A percentile compares a stretch with the other conserved stretches of the same genome.
Conservation (phyloP, 1,140 invertebrate genomes). For the Anoplophora glabripennis region DNA sequence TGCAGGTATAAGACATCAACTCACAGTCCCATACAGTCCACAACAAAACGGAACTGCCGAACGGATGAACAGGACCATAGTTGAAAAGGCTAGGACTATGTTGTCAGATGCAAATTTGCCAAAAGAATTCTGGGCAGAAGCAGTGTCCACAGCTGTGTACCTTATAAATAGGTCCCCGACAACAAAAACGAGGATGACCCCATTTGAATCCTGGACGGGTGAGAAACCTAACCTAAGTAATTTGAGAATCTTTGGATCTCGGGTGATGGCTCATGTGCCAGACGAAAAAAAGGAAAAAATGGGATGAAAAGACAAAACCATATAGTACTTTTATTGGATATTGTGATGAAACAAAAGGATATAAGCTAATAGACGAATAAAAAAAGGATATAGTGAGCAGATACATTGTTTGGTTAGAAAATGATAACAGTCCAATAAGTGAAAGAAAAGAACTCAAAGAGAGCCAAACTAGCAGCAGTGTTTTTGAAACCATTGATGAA, state of each 20-base stretch:
- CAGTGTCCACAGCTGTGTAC: slow-evolving; percentile 11
- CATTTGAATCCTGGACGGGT: slow-evolving; percentile 18
- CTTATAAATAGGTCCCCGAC: background rate
- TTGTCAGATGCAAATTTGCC: slow-evolving; percentile 36
- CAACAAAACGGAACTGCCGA: slow-evolving; percentile 50
- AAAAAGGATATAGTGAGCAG: too few species aligned
- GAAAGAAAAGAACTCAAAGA: too few species aligned
- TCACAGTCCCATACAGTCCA: slow-evolving; percentile 43
- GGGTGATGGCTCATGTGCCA: slow-evolving; percentile 32
- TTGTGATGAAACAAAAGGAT: too few species aligned
- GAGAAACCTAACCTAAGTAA: slow-evolving; percentile 33
- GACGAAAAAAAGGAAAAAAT: slow-evolving; percentile 29
- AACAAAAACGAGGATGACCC: background rate
- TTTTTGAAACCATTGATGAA: too few species aligned
- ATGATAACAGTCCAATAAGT: too few species aligned
- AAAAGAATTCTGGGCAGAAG: slow-evolving; percentile 47
- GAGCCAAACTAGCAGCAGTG: too few species aligned
- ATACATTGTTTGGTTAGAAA: too few species aligned
- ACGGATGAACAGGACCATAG: slow-evolving; percentile 43
- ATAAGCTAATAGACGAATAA: too few species aligned
- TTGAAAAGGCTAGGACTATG: slow-evolving; percentile 43
- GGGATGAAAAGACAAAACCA: slow-evolving; percentile 23
- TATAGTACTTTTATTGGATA: too few species aligned
- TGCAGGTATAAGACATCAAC: slow-evolving; percentile 25
- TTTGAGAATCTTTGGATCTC: slow-evolving; percentile 38